phyloP scores from a whole-genome alignment of 1,140 invertebrate genomes.

The Cherax quadricarinatus region DNA sequence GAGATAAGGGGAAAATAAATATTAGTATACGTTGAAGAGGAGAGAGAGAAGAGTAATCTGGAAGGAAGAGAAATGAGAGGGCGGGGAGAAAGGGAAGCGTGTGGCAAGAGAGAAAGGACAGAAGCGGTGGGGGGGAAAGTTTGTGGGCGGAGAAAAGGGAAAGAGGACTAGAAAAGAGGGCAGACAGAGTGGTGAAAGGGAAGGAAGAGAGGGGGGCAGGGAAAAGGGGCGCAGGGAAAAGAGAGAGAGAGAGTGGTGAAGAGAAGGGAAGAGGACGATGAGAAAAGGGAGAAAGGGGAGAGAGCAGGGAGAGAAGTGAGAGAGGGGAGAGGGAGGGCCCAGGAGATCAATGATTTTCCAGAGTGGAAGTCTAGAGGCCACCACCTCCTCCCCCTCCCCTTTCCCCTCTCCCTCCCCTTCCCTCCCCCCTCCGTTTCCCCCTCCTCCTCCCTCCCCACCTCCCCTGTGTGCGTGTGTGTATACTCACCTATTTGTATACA shows the following conservation, averaged over 20 bases:
- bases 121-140: too few species aligned
- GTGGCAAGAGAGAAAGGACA: too few species aligned
- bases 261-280: background rate
- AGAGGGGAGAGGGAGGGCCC: background rate
- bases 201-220: background rate
- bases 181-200: background rate
- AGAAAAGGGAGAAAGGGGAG: background rate
- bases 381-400: background rate
- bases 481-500: too few species aligned
- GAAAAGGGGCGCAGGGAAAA: background rate
- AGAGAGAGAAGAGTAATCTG: too few species aligned
- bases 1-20: too few species aligned
- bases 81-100: too few species aligned
- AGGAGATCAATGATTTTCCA: slow-evolving; percentile 15
- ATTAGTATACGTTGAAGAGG: too few species aligned
- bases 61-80: too few species aligned
- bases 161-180: background rate
- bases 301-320: background rate
- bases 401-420: too few species aligned
- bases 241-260: background rate
- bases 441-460: background rate
- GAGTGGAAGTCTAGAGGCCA: background rate
- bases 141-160: too few species aligned
- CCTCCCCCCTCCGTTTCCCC: background rate
- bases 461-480: too few species aligned